These are phyloP conservation scores for Drosophila pseudoananassae DNA, from an alignment of 1,140 invertebrate genomes.

Conservation along the genomic window DNA sequence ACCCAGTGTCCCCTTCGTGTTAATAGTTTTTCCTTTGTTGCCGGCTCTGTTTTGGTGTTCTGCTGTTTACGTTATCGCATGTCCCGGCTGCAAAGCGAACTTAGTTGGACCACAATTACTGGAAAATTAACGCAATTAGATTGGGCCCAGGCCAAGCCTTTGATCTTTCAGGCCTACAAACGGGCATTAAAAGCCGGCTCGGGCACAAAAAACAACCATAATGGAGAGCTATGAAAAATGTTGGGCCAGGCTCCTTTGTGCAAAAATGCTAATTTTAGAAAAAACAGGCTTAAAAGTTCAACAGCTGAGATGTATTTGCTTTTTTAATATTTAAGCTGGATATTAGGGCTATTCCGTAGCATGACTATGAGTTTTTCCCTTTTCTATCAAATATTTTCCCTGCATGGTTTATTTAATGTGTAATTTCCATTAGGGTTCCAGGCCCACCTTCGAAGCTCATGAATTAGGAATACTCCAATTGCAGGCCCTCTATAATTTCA, in stretches of 20 bases:
- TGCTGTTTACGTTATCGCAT: slow-evolving; percentile 61
- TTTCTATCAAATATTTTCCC: slow-evolving; percentile 9
- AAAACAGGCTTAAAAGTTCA: no score
- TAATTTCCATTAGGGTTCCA: slow-evolving; percentile 39
- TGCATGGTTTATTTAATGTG: slow-evolving; percentile 39
- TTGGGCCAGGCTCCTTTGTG: background rate
- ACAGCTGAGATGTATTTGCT: background rate
- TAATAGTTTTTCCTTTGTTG: slow-evolving; percentile 66
- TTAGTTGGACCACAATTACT: slow-evolving; percentile 63
- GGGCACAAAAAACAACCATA: background rate
- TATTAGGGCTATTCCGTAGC: background rate
- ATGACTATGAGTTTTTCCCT: background rate
- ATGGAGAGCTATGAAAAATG: slow-evolving; percentile 4
- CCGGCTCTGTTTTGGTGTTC: slow-evolving; percentile 36
- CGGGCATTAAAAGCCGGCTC: background rate
- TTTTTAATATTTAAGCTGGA: no score
- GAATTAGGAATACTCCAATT: slow-evolving; percentile 33
- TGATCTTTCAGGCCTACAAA: slow-evolving; percentile 36
- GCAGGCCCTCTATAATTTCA: slow-evolving; percentile 29
- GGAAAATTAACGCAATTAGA: slow-evolving; percentile 78
- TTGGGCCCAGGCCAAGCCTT: slow-evolving; percentile 31
- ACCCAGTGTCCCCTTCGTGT: slow-evolving; percentile 54
- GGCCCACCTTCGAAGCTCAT: slow-evolving; percentile 17
- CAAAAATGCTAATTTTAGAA: background rate
- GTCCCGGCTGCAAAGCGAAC: slow-evolving; percentile 38